Evolutionary conservation across 2,113 vertebrate species (phyloP).

Genomic region (Scartelaos histophorus): DNA sequence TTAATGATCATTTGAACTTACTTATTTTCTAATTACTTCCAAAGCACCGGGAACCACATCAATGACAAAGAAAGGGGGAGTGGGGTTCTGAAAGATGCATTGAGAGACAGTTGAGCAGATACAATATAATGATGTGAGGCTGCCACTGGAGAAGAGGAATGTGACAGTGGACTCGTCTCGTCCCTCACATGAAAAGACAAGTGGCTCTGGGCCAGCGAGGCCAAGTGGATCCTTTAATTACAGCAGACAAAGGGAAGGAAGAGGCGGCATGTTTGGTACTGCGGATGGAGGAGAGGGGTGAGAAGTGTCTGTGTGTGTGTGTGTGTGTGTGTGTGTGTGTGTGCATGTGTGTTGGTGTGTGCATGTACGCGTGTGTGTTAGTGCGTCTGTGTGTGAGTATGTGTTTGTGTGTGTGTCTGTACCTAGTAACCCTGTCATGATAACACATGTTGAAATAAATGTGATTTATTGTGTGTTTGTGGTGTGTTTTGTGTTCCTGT

Average conservation of each 20-base stretch:
- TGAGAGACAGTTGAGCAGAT: slow-evolving; percentile 26
- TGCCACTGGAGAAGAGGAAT: slow-evolving; percentile 57
- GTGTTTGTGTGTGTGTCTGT: background rate
- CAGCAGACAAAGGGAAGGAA: slow-evolving; percentile 43
- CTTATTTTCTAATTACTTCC: background rate
- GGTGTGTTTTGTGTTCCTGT: too few relatives aligned
- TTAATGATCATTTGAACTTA: background rate
- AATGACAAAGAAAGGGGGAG: slow-evolving; percentile 40
- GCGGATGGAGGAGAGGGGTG: background rate
- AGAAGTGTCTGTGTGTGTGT: too few relatives aligned
- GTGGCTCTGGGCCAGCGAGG: slow-evolving; percentile 50
- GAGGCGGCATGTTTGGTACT: slow-evolving; percentile 8
- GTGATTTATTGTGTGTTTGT: too few relatives aligned
- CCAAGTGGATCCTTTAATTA: slow-evolving; percentile 66
- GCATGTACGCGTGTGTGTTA: background rate
- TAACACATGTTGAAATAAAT: too few relatives aligned
- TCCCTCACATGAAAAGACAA: slow-evolving; percentile 50
- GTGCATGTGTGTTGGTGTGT: too few relatives aligned
- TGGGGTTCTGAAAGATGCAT: slow-evolving; percentile 24
- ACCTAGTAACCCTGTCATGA: too few relatives aligned
- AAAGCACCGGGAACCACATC: background rate
- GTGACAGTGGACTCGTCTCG: slow-evolving; percentile 57
- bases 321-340: too few relatives aligned
- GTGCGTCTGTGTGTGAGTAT: too few relatives aligned
- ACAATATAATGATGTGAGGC: slow-evolving; percentile 34